Percentiles rank a stretch among this genome's conserved stretches.
phyloP scores from a whole-genome alignment of 2,797 vertebrate species.

The Typhlichthys eigenmanni region DNA sequence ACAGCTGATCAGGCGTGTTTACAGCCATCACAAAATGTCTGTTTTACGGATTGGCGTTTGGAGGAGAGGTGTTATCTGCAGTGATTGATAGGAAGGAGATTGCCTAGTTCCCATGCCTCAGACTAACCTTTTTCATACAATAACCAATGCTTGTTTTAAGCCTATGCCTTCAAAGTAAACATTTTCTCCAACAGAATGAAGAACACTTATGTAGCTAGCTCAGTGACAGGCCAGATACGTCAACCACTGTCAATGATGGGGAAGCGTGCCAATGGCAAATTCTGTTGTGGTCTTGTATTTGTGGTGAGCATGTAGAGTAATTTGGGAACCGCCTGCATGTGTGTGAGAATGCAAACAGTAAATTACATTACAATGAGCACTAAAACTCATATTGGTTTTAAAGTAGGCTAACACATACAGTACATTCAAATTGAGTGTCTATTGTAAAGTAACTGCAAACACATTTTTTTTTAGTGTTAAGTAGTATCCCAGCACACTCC shows the following conservation, averaged over 20 bases:
- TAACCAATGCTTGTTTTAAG: slow-evolving; percentile 38
- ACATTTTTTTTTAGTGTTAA: background rate
- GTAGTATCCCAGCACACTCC: background rate
- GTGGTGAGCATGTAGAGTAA: slow-evolving; percentile 43
- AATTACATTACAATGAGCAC: background rate
- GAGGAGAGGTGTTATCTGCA: slow-evolving; percentile 16
- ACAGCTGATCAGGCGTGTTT: slow-evolving; percentile 61
- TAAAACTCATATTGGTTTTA: slow-evolving; percentile 19
- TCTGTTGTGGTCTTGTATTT: slow-evolving; percentile 8
- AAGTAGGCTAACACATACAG: background rate
- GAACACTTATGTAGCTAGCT: slow-evolving; percentile 3
- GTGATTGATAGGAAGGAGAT: slow-evolving; percentile 31
- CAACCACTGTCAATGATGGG: slow-evolving; percentile 28
- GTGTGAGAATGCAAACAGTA: slow-evolving; percentile 1
- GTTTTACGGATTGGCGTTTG: slow-evolving; percentile 38
- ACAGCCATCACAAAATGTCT: slow-evolving; percentile 32
- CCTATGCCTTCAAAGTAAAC: slow-evolving; percentile 38
- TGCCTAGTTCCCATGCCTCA: slow-evolving; percentile 20
- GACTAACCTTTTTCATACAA: slow-evolving; percentile 16
- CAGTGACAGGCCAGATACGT: slow-evolving; percentile 23
- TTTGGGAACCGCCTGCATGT: slow-evolving; percentile 38
- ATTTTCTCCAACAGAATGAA: slow-evolving; percentile 19
- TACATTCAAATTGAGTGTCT: slow-evolving; percentile 3
- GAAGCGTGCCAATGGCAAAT: slow-evolving; percentile 25
- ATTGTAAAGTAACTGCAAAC: background rate